Percentiles rank a stretch among this genome's conserved stretches.
Conservation (phyloP, 2,113 vertebrate genomes). For the Atrichornis clamosus region DNA sequence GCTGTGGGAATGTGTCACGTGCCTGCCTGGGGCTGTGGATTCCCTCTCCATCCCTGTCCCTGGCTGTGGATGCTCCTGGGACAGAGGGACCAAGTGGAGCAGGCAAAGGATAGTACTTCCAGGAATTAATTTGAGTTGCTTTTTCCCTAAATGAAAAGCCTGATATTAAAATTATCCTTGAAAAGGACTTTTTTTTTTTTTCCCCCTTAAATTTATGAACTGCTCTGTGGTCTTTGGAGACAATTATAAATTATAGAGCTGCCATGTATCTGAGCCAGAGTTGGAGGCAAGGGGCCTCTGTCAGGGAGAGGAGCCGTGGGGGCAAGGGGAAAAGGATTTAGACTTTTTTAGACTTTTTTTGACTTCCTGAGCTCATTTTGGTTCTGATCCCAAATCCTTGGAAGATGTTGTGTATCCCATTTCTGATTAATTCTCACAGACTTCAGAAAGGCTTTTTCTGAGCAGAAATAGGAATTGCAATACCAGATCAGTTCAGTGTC, state of each 20-base stretch:
- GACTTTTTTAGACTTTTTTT: not conserved
- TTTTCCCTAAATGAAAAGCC: conserved; percentile 22
- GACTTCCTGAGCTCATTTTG: not conserved
- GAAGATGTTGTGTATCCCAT: not conserved
- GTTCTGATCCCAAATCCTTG: conserved; percentile 5
- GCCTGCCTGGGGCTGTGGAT: not conserved
- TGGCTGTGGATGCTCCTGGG: not conserved
- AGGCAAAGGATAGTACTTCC: not conserved
- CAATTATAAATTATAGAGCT: conserved; percentile 6
- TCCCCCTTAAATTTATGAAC: not conserved
- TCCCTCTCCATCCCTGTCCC: not conserved
- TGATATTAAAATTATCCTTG: not conserved
- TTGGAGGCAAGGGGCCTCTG: not conserved
- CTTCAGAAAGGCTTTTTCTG: conserved; percentile 15
- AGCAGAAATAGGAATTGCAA: conserved; percentile 20
- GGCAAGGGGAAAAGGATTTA: not conserved
- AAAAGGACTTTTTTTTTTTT: not conserved
- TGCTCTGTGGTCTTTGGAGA: not conserved
- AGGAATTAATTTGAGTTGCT: conserved; percentile 7
- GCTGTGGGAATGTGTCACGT: not conserved
- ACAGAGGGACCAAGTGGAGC: not conserved
- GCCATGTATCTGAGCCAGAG: not conserved
- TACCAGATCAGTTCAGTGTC: not conserved
- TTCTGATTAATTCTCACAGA: conserved; percentile 11
- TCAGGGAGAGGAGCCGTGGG: not conserved